Base-by-base conservation (phyloP, 2,888 invertebrate species). In the Drosophila limbata region DNA sequence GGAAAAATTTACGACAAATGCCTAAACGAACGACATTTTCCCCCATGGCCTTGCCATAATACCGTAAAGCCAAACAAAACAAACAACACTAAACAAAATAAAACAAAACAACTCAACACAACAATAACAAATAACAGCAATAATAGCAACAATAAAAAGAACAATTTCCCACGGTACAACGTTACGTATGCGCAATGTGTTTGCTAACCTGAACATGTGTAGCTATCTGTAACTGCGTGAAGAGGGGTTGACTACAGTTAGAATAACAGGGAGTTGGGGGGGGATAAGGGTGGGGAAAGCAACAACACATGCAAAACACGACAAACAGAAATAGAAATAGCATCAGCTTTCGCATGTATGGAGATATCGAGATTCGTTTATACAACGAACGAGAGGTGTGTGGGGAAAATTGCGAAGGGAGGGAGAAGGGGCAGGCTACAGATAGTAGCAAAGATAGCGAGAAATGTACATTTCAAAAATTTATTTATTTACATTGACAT, bases 401-500 rank as follows among this genome's bases (percentile, higher is more conserved):
- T 3, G 37, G 13, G 19, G 19, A 25, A 8, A 35, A 35, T 11
- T 2, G 4, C 5, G 8, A n/a, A 33, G 11, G 19, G 15, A 11
- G 33, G 33, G 13, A 5, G 33, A 15, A 35, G 42, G 17, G 42
- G 19, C 47, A 39, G n/a, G 50, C 6, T 28, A 39, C 17, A 69
- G 63, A 77, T 78, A 47, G 75, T 57, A 66, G 45, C 69, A 61
- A 65, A 40, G 64, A 78, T 74, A 83, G 76, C 76, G 48, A 65
- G 63, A 65, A 71, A 79, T 70, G 82, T 83, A 87, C 82, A 73
- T 82, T 83, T 87, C 83, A 82, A 81, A 76, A 83, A 83, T 87
- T 79, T 83, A 83, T 83, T 83, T 83, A 83, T 83, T 83, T 87
- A 87, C 83, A 83, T 83, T 83, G 88, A 84, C 88, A 87, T 83